Percentiles rank a stretch among this genome's conserved stretches.
Evolutionary conservation across 2,113 vertebrate species (phyloP).

Genomic region (Daboia siamensis): DNA sequence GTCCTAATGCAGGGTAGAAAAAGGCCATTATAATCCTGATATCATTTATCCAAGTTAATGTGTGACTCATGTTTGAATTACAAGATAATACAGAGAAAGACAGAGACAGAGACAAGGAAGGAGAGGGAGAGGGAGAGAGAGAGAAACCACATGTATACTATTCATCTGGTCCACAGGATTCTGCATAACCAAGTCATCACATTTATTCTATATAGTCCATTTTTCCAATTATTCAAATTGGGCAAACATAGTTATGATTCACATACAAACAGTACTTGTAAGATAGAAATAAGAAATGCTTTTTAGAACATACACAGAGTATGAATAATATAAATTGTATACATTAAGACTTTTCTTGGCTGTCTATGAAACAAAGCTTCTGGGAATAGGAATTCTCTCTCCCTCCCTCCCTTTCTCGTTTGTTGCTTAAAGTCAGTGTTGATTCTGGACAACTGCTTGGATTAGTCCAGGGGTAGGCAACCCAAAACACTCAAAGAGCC

Average conservation of each 20-base stretch:
- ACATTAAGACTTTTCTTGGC: not conserved
- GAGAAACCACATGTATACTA: not conserved
- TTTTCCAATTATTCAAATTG: not conserved
- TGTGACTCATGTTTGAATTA: not conserved
- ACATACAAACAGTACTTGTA: not conserved
- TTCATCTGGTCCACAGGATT: not conserved
- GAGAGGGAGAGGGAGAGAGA: not conserved
- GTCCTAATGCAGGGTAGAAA: not conserved
- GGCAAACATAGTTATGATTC: not conserved
- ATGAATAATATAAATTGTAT: not conserved
- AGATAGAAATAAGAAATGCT: not conserved
- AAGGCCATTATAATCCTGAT: not conserved
- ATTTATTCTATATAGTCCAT: not conserved
- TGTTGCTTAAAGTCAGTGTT: not conserved
- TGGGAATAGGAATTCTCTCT: not conserved
- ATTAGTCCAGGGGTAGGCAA: too few species aligned
- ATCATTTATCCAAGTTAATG: not conserved
- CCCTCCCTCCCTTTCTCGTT: too few species aligned
- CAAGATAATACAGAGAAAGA: not conserved
- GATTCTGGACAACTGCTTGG: not conserved
- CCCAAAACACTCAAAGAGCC: too few species aligned
- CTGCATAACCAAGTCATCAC: not conserved
- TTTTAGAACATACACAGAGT: not conserved
- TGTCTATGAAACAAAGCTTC: not conserved
- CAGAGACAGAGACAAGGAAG: too few species aligned